A percentile compares a stretch with the other conserved stretches of the same genome.
Evolutionary conservation across 1,140 invertebrate species (phyloP).

Genomic region (Hycleus cichorii): DNA sequence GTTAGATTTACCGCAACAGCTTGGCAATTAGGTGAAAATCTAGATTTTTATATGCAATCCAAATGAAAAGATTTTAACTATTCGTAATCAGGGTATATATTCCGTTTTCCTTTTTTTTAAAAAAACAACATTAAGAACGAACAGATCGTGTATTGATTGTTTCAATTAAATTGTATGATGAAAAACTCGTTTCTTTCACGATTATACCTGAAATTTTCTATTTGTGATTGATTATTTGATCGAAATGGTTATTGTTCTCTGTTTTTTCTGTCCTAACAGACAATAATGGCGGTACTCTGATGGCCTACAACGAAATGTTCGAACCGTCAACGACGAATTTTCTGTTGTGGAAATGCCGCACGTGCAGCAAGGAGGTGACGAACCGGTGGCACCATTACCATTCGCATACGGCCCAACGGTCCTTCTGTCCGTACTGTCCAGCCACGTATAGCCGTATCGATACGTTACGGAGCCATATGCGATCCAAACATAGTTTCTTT

Average conservation of each 20-base stretch:
- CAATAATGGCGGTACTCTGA: constrained; percentile 25
- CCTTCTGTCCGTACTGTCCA: constrained; percentile 73
- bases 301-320: constrained; percentile 76
- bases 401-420: constrained; percentile 70
- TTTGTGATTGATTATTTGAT: not conserved
- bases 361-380: constrained; percentile 76
- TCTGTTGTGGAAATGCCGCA: constrained; percentile 67
- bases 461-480: constrained; percentile 67
- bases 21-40: not conserved
- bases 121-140: not conserved
- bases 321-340: constrained; percentile 58
- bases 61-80: not conserved
- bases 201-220: no score
- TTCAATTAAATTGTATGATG: constrained; percentile 19
- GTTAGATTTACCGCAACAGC: no score
- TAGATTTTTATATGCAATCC: not conserved
- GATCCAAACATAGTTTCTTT: constrained; percentile 61
- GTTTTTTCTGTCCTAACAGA: constrained; percentile 19
- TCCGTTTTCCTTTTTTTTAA: constrained; percentile 12
- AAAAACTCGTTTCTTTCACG: constrained; percentile 1
- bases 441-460: constrained; percentile 80
- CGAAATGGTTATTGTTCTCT: not conserved
- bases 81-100: constrained; percentile 35
- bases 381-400: constrained; percentile 83
- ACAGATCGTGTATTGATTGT: constrained; percentile 15